Evolutionary conservation across 2,113 vertebrate genomes (phyloP), one percentile per base, ranked within the genome.

Genomic region (Pseudopodoces humilis): DNA sequence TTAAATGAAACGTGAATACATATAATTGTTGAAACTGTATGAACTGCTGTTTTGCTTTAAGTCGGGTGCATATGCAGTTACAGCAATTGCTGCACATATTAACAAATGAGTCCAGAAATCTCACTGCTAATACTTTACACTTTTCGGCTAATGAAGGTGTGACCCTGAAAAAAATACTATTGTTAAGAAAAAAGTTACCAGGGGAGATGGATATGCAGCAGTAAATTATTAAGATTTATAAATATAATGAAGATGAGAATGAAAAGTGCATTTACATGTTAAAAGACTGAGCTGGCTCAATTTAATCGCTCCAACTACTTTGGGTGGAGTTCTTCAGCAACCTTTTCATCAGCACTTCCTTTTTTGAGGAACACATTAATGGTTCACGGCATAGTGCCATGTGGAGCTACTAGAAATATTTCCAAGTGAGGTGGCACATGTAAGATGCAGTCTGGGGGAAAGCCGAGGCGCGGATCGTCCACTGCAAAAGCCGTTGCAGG

Each of bases 381-480:
- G 4, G 35, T 67, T 79, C 14, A 30, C 7, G 13, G 56, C 37
- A 35, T 12, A 17, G 46, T 15, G 10, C 24, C 30, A 6, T 1
- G 10, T 7, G 62, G 6, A 81, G n/a, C 22, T 49, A 7, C 11
- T 6, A 24, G 22, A 24, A 41, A 2, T 53, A 27, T 15, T 68
- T 77, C 27, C 18, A 27, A 70, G 10, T 11, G 18, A 39, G 55
- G 7, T 2, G 8, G 5, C 15, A 16, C 10, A 2, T 0, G 0
- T 11, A 9, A 52, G n/a, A 16, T 19, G 16, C n/a, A n/a, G 23
- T 27, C 39, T 50, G 11, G 30, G 30, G 70, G 13, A 25, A 25
- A 11, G 16, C 13, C 0, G 0, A 13, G 13, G 7, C 0, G 1
- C 8, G 1, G 9, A 23, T 7, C 25, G 30, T 1, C 18, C 3